These are phyloP conservation scores for Pollicipes pollicipes DNA, from an alignment of 1,140 invertebrate genomes.

Conservation along the genomic window DNA sequence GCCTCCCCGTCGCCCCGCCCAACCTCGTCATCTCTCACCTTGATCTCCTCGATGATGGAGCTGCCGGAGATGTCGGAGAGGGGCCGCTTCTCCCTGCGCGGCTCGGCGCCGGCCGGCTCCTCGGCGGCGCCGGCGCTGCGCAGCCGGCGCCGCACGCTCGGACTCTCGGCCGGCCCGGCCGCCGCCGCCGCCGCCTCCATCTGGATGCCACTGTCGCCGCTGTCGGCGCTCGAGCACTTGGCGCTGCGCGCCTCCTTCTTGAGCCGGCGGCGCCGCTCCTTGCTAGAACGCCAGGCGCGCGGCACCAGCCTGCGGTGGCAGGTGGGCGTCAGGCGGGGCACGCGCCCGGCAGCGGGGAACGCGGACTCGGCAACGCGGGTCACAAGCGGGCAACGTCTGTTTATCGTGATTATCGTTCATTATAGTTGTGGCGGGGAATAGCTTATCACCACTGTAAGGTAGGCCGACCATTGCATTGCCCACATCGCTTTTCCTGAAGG, in stretches of 20 bases:
- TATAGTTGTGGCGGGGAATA: no score
- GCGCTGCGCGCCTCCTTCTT: conserved; percentile 46
- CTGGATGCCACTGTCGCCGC: conserved; percentile 29
- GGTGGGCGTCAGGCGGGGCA: neutral
- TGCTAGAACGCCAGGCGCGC: conserved; percentile 48
- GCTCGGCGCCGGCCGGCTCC: neutral
- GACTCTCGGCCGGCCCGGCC: neutral
- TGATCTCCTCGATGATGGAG: conserved; percentile 41
- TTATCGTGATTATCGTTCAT: no score
- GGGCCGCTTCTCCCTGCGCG: conserved; percentile 28
- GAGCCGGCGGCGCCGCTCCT: conserved; percentile 44
- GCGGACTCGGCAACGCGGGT: no score
- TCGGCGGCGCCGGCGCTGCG: neutral
- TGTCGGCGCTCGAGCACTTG: conserved; percentile 56
- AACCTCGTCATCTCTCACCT: conserved; percentile 28
- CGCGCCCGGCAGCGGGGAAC: no score
- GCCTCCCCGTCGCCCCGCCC: no score
- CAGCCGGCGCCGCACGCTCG: neutral
- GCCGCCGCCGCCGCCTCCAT: conserved; percentile 7
- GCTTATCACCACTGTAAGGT: no score
- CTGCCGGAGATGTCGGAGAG: conserved; percentile 41
- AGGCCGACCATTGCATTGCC: no score
- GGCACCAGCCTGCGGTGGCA: conserved; percentile 38
- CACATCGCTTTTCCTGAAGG: no score
- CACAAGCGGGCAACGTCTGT: no score